Evolutionary conservation across 2,797 vertebrate genomes (phyloP), one percentile per base, ranked within the genome.

Genomic region (Alcedo atthis): DNA sequence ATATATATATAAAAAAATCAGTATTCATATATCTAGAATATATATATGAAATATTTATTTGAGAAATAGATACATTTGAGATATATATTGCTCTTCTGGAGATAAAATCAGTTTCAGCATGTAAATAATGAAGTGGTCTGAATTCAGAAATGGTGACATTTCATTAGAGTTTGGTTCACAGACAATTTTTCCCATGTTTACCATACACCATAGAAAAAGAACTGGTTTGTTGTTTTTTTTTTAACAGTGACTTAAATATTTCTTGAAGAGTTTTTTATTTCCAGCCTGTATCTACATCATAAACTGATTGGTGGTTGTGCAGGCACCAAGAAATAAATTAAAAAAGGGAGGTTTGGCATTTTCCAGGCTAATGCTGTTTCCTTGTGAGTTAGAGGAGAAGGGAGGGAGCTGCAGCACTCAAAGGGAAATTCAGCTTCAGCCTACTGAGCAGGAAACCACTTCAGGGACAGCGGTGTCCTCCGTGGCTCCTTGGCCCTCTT

Each of bases 401-500:
- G 30, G 32, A 48, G 15, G 46, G 25, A 81, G 55, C 59, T 25
- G 58, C 30, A 2, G 21, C 1, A 0, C 15, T 76, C 57, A 15
- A 9, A 21, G 25, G 46, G 74, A 43, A 81, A 59, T 32, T 46
- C 25, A 25, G 2, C 69, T 35, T 40, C n/a, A 48, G 54, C 54
- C 45, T 5, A 11, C 62, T 7, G 1, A 55, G 8, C 15, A 0
- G 37, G 42, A 30, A 20, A 4, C 53, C 18, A 51, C 87, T 85
- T 12, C n/a, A 24, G 80, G 59, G 69, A 5, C 62, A 25, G 25
- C 0, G 0, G 0, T 42, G 63, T 81, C 85, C 75, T 73, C 69
- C 2, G 2, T 45, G 74, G 24, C 8, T 48, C 6, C 1, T 15
- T 11, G 37, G 75, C 30, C 48, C 40, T 43, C 66, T 81, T 70